Conservation (phyloP, 2,113 vertebrate genomes). For the Sylvia atricapilla region DNA sequence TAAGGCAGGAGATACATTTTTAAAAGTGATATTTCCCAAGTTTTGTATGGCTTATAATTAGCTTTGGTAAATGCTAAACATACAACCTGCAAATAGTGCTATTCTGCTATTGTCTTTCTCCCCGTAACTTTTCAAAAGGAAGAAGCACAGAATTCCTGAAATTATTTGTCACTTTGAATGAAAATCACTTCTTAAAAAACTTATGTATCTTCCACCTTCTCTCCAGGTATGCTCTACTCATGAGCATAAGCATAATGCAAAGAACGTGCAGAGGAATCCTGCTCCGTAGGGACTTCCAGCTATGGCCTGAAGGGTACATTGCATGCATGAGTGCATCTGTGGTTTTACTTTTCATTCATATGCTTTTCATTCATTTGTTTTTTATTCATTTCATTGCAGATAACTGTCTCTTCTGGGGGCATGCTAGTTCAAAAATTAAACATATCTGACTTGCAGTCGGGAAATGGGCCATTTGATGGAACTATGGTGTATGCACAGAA, state of each 20-base stretch:
- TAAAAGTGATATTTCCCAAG: neutral
- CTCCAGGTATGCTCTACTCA: neutral
- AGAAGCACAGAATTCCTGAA: neutral
- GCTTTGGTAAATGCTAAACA: neutral
- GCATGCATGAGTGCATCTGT: neutral
- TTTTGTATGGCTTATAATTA: neutral
- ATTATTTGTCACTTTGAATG: neutral
- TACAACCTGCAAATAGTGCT: neutral
- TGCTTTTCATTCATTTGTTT: neutral
- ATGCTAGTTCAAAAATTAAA: conserved; percentile 88
- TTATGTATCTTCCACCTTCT: neutral
- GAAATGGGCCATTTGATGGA: conserved; percentile 80
- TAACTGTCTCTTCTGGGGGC: conserved; percentile 87
- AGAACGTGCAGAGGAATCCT: neutral
- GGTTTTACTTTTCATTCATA: neutral
- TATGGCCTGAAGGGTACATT: neutral
- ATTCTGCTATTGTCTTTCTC: neutral
- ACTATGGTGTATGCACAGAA: conserved; percentile 88
- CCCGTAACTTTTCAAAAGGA: neutral
- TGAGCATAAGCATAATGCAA: neutral
- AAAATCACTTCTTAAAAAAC: neutral
- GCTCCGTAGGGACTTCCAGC: neutral
- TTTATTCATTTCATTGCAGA: conserved; percentile 61
- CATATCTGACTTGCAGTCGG: conserved; percentile 80
- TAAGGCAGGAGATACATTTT: neutral